Evolutionary conservation across 2,113 vertebrate species (phyloP), one percentile per base, ranked within the genome.

Genomic region (Entomyzon cyanotis): DNA sequence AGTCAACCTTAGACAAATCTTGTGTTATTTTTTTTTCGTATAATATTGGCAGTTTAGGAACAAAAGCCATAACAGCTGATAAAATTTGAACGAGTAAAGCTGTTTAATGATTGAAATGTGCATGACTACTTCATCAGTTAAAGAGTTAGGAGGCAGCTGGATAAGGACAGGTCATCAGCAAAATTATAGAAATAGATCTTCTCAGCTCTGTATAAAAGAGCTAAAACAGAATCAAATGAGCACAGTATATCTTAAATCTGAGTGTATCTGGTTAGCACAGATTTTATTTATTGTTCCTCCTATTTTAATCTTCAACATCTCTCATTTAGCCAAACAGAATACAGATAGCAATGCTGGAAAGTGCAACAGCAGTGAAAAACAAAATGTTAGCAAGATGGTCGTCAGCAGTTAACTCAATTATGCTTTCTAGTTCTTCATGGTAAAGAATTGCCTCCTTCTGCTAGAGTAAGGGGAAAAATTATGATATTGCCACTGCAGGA

Each of bases 391-490:
- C 88, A 96, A 91, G 77, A 85, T 85, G 67, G 50, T 93, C 46
- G 77, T 41, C 15, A 71, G 50, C 53, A 67, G 39, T 81, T 89
- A 93, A 92, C 64, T 89, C 33, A 83, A 70, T 74, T 77, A 33
- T 20, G 56, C 42, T 86, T 90, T 47, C 35, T 41, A 84, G n/a
- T 68, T 93, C 60, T 91, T 89, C 37, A n/a, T 37, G 21, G 74
- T 75, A 89, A 95, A 91, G 39, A 96, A 89, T 85, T 79, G 59
- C 60, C 96, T 92, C 41, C 71, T 41, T 91, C 85, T 78, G 91
- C 71, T 64, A 85, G 33, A 55, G 44, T 83, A 95, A 90, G 80
- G 87, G 83, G 80, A 93, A 97, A 97, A 97, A 90, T 21, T 67
- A 94, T 13, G 4, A 68, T 65, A 84, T 68, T 94, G 67, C 76